A percentile compares a stretch with the other conserved stretches of the same genome.
Evolutionary conservation across 2,113 vertebrate genomes (phyloP).

Genomic region (Condylura cristata): DNA sequence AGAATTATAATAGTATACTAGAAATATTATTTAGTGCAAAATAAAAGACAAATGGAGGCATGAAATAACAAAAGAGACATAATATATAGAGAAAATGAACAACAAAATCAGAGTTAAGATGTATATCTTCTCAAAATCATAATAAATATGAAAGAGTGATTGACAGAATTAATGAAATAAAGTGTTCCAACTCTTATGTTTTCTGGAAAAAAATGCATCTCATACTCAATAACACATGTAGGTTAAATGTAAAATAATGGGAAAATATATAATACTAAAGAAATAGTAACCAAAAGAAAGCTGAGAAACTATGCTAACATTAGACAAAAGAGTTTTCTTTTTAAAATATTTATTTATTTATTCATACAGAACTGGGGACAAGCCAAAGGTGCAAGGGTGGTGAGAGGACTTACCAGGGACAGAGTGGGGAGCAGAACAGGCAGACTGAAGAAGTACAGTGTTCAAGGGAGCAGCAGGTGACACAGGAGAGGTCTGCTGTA

Average conservation of each 20-base stretch:
- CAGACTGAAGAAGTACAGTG: too few species aligned
- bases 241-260: background rate
- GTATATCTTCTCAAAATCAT: background rate
- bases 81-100: background rate
- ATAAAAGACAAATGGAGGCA: background rate
- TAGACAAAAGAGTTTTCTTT: too few species aligned
- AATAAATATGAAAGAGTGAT: background rate
- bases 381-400: too few species aligned
- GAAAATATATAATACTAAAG: background rate
- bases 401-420: too few species aligned
- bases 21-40: background rate
- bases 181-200: background rate
- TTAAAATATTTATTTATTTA: too few species aligned
- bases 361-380: too few species aligned
- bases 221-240: background rate
- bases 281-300: background rate
- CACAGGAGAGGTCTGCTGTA: too few species aligned
- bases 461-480: too few species aligned
- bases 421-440: too few species aligned
- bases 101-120: background rate
- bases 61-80: background rate
- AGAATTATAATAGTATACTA: background rate
- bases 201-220: background rate
- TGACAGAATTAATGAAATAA: background rate
- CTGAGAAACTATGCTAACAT: background rate